Percentiles rank a stretch among this genome's conserved stretches.
phyloP scores from a whole-genome alignment of 2,797 vertebrate species.

The Spheniscus humboldti region DNA sequence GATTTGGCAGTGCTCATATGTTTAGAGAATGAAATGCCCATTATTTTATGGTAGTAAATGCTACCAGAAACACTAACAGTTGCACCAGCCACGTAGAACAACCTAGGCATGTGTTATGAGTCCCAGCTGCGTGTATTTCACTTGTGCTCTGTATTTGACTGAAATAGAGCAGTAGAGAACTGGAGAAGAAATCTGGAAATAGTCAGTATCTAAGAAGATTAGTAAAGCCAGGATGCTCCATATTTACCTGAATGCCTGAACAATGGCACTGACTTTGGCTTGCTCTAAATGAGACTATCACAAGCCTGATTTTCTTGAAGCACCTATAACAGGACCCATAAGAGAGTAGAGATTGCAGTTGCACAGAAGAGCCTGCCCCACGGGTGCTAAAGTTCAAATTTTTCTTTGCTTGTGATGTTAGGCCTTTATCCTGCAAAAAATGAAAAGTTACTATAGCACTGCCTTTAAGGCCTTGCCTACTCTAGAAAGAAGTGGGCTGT shows the following conservation, averaged over 20 bases:
- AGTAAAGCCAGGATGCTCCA: background rate
- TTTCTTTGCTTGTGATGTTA: background rate
- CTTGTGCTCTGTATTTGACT: background rate
- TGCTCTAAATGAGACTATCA: background rate
- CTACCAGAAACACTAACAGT: background rate
- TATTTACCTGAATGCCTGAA: background rate
- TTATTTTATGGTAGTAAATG: background rate
- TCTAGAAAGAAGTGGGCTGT: background rate
- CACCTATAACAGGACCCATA: background rate
- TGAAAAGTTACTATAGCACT: background rate
- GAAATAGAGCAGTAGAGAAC: background rate
- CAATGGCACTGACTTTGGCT: background rate
- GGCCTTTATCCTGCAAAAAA: background rate
- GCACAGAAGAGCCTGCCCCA: background rate
- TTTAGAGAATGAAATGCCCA: background rate
- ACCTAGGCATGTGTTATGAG: background rate
- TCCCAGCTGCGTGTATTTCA: background rate
- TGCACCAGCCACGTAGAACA: background rate
- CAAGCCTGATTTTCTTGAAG: background rate
- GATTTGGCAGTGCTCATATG: background rate
- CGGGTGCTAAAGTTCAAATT: background rate
- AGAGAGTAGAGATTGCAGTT: background rate
- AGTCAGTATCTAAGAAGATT: background rate
- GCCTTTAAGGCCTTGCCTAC: background rate
- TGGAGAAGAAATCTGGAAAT: background rate